A percentile compares a stretch with the other conserved stretches of the same genome.
Conservation (phyloP, 2,797 vertebrate species). For the Characodon lateralis region DNA sequence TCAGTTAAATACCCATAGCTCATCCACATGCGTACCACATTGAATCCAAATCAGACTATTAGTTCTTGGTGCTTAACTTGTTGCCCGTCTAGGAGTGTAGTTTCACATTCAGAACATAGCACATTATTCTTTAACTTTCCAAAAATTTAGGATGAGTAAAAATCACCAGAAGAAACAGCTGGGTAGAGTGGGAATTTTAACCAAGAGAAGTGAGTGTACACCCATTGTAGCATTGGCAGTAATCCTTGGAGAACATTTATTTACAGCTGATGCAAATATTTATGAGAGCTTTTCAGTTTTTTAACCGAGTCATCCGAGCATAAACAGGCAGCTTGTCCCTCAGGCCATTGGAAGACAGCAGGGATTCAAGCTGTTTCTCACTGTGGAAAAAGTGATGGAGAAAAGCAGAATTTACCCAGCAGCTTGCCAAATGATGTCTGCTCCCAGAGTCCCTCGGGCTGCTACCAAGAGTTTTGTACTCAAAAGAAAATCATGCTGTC, state of each 20-base stretch:
- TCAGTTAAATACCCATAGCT: neutral
- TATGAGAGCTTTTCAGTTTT: conserved; percentile 42
- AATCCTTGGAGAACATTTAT: conserved; percentile 26
- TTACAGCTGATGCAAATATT: conserved; percentile 34
- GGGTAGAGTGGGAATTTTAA: conserved; percentile 1
- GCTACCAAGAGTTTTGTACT: conserved; percentile 43
- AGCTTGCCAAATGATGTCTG: conserved; percentile 56
- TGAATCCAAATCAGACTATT: neutral
- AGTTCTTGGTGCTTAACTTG: neutral
- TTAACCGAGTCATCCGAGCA: conserved; percentile 27
- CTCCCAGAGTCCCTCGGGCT: conserved; percentile 53
- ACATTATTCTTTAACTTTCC: neutral
- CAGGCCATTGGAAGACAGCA: conserved; percentile 49
- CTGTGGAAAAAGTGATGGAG: conserved; percentile 65
- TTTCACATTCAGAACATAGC: neutral
- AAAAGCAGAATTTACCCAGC: conserved; percentile 48
- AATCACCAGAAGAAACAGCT: neutral
- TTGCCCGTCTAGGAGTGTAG: neutral
- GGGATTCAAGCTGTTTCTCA: conserved; percentile 50
- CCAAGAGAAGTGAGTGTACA: conserved; percentile 7
- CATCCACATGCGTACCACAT: neutral
- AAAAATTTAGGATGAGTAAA: neutral
- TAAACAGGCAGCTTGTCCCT: conserved; percentile 57
- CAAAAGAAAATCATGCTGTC: conserved; percentile 29
- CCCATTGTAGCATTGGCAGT: conserved; percentile 6